Evolutionary conservation across 2,113 vertebrate genomes (phyloP).

Genomic region (Xenus cinereus): DNA sequence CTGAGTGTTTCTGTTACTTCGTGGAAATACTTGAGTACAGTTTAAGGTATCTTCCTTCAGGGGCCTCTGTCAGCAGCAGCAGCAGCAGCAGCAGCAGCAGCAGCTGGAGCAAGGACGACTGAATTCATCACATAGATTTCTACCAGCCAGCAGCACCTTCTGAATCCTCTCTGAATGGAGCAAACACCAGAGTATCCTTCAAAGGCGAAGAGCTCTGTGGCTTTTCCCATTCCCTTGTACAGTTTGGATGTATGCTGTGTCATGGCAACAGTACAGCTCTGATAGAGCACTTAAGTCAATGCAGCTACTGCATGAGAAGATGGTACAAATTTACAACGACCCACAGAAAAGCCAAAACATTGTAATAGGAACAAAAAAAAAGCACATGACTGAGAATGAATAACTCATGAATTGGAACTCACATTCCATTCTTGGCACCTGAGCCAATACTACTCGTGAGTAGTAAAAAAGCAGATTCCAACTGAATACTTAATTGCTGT

Average conservation of each 20-base stretch:
- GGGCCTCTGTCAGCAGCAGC: neutral
- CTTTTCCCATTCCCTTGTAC: neutral
- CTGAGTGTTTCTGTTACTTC: neutral
- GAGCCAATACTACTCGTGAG: neutral
- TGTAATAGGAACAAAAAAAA: neutral
- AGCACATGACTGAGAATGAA: neutral
- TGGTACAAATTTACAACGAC: neutral
- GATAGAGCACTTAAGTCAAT: neutral
- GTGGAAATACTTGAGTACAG: neutral
- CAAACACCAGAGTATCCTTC: neutral
- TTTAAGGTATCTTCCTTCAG: neutral
- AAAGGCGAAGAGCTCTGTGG: neutral
- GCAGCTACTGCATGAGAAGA: neutral
- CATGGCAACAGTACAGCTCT: neutral
- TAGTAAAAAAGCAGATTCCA: neutral
- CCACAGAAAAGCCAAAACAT: neutral
- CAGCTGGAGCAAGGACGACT: neutral
- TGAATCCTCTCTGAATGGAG: neutral
- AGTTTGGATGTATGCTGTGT: neutral
- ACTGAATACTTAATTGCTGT: neutral
- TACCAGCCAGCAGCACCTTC: neutral
- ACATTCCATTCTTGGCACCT: neutral
- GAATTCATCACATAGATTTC: neutral
- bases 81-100: neutral
- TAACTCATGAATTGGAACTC: neutral